phyloP scores from a whole-genome alignment of 2,113 vertebrate species.

The Martes martes region DNA sequence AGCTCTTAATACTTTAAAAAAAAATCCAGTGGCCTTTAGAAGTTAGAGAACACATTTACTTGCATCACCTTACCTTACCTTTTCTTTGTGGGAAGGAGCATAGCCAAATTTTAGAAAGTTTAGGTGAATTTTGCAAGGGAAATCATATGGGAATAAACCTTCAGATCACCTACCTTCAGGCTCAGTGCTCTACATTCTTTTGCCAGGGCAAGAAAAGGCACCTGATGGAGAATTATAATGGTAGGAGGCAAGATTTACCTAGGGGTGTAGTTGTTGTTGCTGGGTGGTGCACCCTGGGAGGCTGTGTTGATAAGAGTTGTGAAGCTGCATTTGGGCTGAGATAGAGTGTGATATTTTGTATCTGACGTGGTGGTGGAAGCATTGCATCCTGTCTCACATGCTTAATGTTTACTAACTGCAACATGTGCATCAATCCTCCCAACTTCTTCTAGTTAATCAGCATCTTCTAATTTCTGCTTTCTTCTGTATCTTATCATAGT shows the following conservation, averaged over 20 bases:
- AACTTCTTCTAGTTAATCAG: background rate
- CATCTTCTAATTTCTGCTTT: background rate
- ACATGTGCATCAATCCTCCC: fast-evolving
- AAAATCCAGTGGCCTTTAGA: background rate
- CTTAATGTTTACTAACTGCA: background rate
- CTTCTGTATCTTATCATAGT: background rate
- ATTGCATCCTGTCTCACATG: background rate
- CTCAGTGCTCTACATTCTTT: background rate
- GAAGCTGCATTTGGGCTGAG: background rate
- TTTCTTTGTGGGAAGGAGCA: background rate
- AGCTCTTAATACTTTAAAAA: background rate
- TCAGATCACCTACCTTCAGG: background rate
- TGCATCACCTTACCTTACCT: background rate
- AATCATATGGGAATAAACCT: background rate
- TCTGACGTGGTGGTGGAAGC: background rate
- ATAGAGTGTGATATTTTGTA: background rate
- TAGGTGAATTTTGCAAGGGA: background rate
- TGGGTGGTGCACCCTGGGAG: background rate
- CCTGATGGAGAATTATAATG: background rate
- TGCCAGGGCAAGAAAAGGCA: background rate
- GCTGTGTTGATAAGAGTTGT: background rate
- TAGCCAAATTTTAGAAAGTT: background rate
- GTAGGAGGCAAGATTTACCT: background rate
- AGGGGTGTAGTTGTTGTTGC: fast-evolving
- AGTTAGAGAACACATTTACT: background rate